phyloP scores from a whole-genome alignment of 1,140 invertebrate genomes.

The Drosophila sulfurigaster region DNA sequence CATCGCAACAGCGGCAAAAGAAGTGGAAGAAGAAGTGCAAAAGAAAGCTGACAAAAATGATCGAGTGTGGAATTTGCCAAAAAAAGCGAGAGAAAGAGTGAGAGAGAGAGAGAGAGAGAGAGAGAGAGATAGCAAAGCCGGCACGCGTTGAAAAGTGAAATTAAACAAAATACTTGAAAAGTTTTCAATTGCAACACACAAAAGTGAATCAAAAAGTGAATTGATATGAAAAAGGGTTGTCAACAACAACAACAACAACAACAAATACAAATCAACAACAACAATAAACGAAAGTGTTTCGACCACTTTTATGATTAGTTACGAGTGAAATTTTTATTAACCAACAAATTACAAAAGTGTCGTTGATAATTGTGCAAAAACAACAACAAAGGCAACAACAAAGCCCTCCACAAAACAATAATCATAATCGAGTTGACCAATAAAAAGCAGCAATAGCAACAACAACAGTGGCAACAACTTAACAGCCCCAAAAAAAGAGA shows the following conservation, averaged over 20 bases:
- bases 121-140: slow-evolving; percentile 40
- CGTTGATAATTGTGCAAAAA: slow-evolving; percentile 52
- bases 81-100: slow-evolving; percentile 11
- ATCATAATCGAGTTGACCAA: slow-evolving; percentile 43
- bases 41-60: slow-evolving; percentile 21
- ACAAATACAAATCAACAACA: slow-evolving; percentile 26
- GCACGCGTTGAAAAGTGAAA: slow-evolving; percentile 72
- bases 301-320: slow-evolving; percentile 33
- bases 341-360: slow-evolving; percentile 61
- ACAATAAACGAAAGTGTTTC: slow-evolving; percentile 64
- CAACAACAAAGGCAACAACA: slow-evolving; percentile 31
- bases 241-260: slow-evolving; percentile 42
- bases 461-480: slow-evolving; percentile 30
- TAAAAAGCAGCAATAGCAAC: slow-evolving; percentile 42
- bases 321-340: slow-evolving; percentile 57
- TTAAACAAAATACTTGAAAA: slow-evolving; percentile 7
- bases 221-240: slow-evolving; percentile 7
- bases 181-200: not conserved
- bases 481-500: slow-evolving; percentile 32
- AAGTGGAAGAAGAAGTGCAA: slow-evolving; percentile 1
- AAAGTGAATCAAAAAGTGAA: slow-evolving; percentile 4
- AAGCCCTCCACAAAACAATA: slow-evolving; percentile 49
- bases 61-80: slow-evolving; percentile 12
- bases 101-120: slow-evolving; percentile 14
- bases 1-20: slow-evolving; percentile 12